Base-by-base conservation (phyloP, 2,888 invertebrate species). In the Melikaiella ostensackeni region DNA sequence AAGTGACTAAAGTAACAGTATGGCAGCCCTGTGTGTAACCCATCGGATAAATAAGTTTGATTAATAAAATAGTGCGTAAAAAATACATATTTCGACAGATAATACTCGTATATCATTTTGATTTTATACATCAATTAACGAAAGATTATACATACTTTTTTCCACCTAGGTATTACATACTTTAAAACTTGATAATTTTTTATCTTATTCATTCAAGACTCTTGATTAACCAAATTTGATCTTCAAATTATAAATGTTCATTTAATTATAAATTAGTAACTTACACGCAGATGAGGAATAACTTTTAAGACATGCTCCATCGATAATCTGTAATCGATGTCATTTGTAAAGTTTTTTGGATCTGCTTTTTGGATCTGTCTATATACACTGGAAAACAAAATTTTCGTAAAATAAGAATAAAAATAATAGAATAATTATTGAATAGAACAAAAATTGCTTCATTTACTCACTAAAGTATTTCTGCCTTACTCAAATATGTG, bases 401-500 rank as follows among this genome's bases (percentile, higher is more conserved):
- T 13, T 38, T 13, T n/a, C n/a, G 13, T 4, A 4, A 38, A 38
- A 13, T 38, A 13, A 21, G 4, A 63, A 63, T n/a, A 21, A 2
- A 64, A 42, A n/a, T n/a, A 38, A 21, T 42, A 16, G 13, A 16
- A 21, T 63, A 9, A 33, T 9, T 21, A 21, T 63, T 38, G 8
- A n/a, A 19, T 11, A 38, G 38, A 38, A 64, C 4, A 24, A 21
- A 21, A n/a, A n/a, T n/a, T n/a, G 4, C 1, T 13, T 38, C 13
- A 11, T 24, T 16, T 4, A 89, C 92, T 66, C 73, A 74, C 75
- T 63, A 42, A 42, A 21, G 85, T 88, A 95, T 94, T 92, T 95
- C 94, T 46, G 92, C 92, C 89, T 93, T 94, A 76, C 90, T 93
- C 77, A 95, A 89, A 91, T 94, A 95, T 0, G 95, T 94, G 75